These are phyloP conservation scores for Cavia porcellus DNA, from an alignment of 2,113 vertebrate genomes.

Conservation along the genomic window DNA sequence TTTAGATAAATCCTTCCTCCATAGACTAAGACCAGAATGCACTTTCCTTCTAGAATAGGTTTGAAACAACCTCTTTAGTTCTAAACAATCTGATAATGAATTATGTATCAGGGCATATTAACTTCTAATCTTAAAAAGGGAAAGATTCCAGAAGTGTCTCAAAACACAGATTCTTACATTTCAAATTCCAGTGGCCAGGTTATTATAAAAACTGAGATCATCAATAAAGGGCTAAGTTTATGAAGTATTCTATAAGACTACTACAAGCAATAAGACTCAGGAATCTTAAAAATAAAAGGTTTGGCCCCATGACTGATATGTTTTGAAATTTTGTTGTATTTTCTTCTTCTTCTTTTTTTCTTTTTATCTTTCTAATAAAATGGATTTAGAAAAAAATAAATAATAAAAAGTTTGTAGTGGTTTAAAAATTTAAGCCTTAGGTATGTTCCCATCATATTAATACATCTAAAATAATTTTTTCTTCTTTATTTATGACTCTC, in stretches of 20 bases:
- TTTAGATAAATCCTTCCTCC: constrained; percentile 43
- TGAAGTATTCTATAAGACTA: constrained; percentile 49
- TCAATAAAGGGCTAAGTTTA: constrained; percentile 43
- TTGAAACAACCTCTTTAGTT: constrained; percentile 34
- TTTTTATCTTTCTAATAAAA: too few relatives aligned
- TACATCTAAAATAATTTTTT: constrained; percentile 64
- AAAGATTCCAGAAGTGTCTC: constrained; percentile 51
- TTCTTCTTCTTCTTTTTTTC: too few relatives aligned
- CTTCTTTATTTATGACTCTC: constrained; percentile 72
- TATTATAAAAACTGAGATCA: constrained; percentile 34
- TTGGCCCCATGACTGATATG: background rate
- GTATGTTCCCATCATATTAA: background rate
- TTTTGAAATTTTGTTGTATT: too few relatives aligned
- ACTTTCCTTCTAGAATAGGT: background rate
- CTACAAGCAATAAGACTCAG: background rate
- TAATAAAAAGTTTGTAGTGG: too few relatives aligned
- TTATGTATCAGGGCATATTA: constrained; percentile 52
- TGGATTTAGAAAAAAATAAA: too few relatives aligned
- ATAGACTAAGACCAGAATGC: constrained; percentile 15
- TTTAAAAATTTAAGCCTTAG: constrained; percentile 1
- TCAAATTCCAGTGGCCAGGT: constrained; percentile 52
- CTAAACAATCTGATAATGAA: constrained; percentile 52
- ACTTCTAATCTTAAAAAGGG: constrained; percentile 47
- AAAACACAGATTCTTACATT: constrained; percentile 64
- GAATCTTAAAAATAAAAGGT: constrained; percentile 63